Base-by-base conservation (phyloP, 1,140 invertebrate species). In the Nomia melanderi region DNA sequence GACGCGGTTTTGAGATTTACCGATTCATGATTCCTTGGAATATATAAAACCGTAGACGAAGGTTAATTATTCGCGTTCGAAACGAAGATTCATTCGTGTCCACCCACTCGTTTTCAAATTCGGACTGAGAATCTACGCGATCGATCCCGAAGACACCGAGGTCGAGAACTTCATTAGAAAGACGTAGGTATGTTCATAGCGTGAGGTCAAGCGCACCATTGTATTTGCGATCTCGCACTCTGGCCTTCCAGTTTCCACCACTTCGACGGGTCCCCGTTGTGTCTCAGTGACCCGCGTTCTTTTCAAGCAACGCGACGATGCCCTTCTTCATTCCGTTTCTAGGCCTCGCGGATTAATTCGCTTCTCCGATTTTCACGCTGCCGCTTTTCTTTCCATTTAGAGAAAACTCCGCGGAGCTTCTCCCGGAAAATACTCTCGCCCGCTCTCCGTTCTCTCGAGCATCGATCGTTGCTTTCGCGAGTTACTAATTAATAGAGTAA, bases 151-250 rank as follows among this genome's bases (percentile, higher is more conserved):
- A 67, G 53, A 59, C 31, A 17, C 29, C 64, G 64, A 75, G 63
- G 72, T 50, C 72, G 36, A 66, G 63, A 75, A 47, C 20, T 77
- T 77, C 14, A 20, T 77, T 62, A 50, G 31, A 54, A 71, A 71
- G 57, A 70, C 57, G 36, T 14, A n/a, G 31, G 7, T 23, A 23
- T 39, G 63, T 67, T 67, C n/a, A 9, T 17, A 59, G 9, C 41
- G 31, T 50, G 59, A 62, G 56, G 65, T 77, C 65, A 53, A 77
- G 65, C 31, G 25, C 25, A 20, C 39, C 53, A 67, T 75, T 75
- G 64, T 75, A 29, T 67, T 36, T 27, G 9, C 73, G n/a, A 17
- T 59, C 29, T 57, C 20, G 7, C 23, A 5, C 4, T 27, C 8
- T n/a, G 29, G 33, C 8, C 23, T 14, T 64, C 25, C 31, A 67